Percentiles rank a stretch among this genome's conserved stretches.
phyloP scores from a whole-genome alignment of 2,797 vertebrate species.

The Taenioides sp. region DNA sequence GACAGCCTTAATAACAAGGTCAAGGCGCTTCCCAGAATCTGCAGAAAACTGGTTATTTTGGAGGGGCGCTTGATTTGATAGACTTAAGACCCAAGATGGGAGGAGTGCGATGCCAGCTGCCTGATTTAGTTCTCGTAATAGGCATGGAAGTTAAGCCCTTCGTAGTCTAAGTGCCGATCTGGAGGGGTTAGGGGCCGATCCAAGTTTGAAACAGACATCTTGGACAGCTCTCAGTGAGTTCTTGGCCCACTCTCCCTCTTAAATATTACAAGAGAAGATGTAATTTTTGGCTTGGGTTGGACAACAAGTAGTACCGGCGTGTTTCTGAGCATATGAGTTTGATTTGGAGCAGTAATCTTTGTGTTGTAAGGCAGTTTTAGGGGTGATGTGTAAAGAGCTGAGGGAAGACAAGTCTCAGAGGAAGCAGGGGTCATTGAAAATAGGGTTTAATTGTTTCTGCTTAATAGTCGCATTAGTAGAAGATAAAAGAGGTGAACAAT shows the following conservation, averaged over 20 bases:
- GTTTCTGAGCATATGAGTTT: constrained; percentile 29
- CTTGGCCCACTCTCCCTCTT: constrained; percentile 23
- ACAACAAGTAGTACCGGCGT: constrained; percentile 28
- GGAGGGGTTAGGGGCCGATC: constrained; percentile 32
- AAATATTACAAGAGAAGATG: constrained; percentile 43
- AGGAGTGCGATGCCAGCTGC: constrained; percentile 33
- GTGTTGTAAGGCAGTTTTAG: constrained; percentile 22
- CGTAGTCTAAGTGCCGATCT: constrained; percentile 48
- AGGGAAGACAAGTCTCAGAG: not conserved
- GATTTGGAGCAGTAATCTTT: constrained; percentile 20
- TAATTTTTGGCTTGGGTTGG: constrained; percentile 33
- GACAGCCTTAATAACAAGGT: constrained; percentile 25
- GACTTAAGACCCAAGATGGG: constrained; percentile 24
- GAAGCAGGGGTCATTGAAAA: constrained; percentile 4
- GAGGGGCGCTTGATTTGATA: constrained; percentile 32
- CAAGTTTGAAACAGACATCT: constrained; percentile 30
- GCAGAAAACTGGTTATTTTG: constrained; percentile 15
- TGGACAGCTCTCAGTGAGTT: constrained; percentile 29
- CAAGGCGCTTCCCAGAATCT: constrained; percentile 16
- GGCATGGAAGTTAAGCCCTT: constrained; percentile 45
- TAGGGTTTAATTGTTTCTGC: not conserved
- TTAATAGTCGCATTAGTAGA: not conserved
- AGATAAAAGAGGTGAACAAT: too few species aligned
- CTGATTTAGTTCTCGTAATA: constrained; percentile 34
- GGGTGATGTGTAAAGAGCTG: constrained; percentile 12